Evolutionary conservation across 2,888 invertebrate genomes (phyloP), one percentile per base, ranked within the genome.

Genomic region (Therioaphis trifolii): DNA sequence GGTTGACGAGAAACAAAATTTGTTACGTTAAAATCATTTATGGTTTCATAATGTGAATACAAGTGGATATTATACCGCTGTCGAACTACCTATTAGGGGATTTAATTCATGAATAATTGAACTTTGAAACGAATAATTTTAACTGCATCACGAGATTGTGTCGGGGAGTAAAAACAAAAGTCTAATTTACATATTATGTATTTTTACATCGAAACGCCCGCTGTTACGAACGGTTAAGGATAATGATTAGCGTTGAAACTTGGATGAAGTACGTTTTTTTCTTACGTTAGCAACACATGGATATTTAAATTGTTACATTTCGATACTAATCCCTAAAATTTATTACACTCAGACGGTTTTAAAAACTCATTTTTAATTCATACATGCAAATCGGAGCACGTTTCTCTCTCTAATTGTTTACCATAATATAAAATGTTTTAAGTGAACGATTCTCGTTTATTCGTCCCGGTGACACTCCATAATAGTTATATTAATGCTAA

Each of bases 321-420:
- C 49, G 49, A 66, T 66, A 77, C 21, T 66, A 77, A 77, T 66
- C 66, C 77, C 35, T 49, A 52, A 24, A 5, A 77, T 77, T 77
- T 35, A 66, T 77, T 24, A 66, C 35, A 21, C 21, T 18, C 49
- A 15, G 77, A 66, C 12, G 35, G 66, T 49, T 66, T 18, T 40
- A 63, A 77, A 77, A 66, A 35, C 29, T 49, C 35, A 52, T 66
- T 66, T 77, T 77, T 52, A 63, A 77, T 77, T 49, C 63, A 49
- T 15, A 63, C 40, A 75, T 24, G 24, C 40, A 58, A 75, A 58
- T 24, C 58, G 11, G 40, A 4, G 58, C 4, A 18, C 21, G 12
- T 24, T 40, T 21, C 14, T 2, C 29, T 27, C 3, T 61, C 24
- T 21, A 2, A 63, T 4, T 63, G 29, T 63, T 18, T 0, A 24